Base-by-base conservation (phyloP, 2,113 vertebrate genomes). In the Sclerurus mexicanus region DNA sequence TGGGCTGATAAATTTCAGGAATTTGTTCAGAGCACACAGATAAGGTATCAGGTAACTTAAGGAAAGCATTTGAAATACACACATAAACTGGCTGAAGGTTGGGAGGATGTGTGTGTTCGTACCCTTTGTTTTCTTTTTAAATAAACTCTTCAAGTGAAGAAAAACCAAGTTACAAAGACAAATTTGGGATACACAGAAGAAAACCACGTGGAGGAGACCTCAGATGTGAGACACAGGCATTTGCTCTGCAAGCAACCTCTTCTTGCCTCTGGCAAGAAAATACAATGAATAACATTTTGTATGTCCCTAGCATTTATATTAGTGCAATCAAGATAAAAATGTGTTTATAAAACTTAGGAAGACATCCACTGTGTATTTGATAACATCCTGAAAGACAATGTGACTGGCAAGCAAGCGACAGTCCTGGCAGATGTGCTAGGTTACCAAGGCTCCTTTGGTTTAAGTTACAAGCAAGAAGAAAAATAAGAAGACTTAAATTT, bases 61-160 rank as follows among this genome's bases (percentile, higher is more conserved):
- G 8, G 35, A 62, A 87, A 76, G 11, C 9, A 6, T 46, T 25
- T 56, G 7, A 74, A 82, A 46, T 39, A 82, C 0, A 0, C 23
- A 39, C 3, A 24, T 14, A 6, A 75, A 42, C 22, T 42, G 46
- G 14, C 23, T 87, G 30, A 22, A 89, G 14, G 14, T 7, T 82
- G 21, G 19, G 8, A 72, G 3, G 18, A 1, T 4, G 3, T 4
- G 8, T 42, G 10, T 30, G 12, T 14, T 7, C 42, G 16, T 28
- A 6, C 4, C 22, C 53, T 35, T 35, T 6, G 25, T 15, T 74
- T 59, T 76, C 18, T 46, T 86, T 78, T 46, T 55, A 56, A 89
- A 69, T 18, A 86, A 78, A 55, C 8, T 23, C 27, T 69, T 60
- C 56, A 84, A 69, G 21, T 39, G 24, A 80, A 79, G 13, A 10